These are phyloP conservation scores for Stomorhina lunata DNA, from an alignment of 2,888 invertebrate species.

Conservation along the genomic window DNA sequence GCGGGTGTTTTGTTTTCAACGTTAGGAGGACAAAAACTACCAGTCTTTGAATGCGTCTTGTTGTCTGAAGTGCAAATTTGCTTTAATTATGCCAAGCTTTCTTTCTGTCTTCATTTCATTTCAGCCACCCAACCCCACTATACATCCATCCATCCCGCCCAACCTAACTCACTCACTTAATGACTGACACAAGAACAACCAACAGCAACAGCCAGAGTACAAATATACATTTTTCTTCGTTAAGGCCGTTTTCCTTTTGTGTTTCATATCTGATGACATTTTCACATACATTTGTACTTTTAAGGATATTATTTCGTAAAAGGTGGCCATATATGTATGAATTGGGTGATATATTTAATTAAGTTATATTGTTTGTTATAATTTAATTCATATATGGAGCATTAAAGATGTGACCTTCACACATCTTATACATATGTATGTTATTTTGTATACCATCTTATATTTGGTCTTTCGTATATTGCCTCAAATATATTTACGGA, in stretches of 20 bases:
- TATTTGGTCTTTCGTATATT: too few species aligned
- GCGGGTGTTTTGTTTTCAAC: not conserved
- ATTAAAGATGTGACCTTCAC: too few species aligned
- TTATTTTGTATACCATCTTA: too few species aligned
- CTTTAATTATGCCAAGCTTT: conserved; percentile 75
- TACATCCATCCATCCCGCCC: not conserved
- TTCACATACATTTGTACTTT: conserved; percentile 32
- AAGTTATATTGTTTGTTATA: too few species aligned
- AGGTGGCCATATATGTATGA: conserved; percentile 30
- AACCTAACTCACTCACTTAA: not conserved
- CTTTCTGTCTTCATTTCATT: not conserved
- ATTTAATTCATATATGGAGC: too few species aligned
- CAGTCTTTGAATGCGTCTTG: conserved; percentile 58
- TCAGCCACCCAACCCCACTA: not conserved
- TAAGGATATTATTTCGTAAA: not conserved
- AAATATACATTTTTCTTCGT: not conserved
- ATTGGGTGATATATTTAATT: not conserved
- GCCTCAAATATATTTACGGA: too few species aligned
- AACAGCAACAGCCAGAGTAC: too few species aligned
- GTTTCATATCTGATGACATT: conserved; percentile 52
- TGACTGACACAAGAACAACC: not conserved
- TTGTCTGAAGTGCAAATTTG: conserved; percentile 79
- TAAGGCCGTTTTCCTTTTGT: conserved; percentile 39
- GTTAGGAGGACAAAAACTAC: conserved; percentile 16
- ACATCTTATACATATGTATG: too few species aligned